Conservation (phyloP, 2,888 invertebrate species). For the Cybosia mesomella region DNA sequence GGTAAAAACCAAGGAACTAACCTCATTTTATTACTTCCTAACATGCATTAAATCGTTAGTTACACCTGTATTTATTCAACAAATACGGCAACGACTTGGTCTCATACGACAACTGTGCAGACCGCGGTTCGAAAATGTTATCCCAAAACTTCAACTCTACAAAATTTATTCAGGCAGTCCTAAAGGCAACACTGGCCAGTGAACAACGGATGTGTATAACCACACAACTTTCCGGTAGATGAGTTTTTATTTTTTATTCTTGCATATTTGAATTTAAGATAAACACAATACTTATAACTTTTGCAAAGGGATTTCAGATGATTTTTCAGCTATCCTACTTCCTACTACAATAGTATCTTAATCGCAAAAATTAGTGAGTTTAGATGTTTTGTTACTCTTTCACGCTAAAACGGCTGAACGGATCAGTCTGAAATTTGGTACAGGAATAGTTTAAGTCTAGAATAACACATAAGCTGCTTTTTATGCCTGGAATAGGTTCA, state of each 20-base stretch:
- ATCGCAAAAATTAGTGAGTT: too few species aligned
- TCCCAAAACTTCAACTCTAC: constrained; percentile 39
- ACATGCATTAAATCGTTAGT: background rate
- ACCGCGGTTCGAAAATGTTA: constrained; percentile 39
- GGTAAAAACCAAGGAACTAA: too few species aligned
- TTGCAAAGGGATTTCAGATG: too few species aligned
- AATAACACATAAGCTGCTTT: too few species aligned
- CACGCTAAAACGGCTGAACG: too few species aligned
- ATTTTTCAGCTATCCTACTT: too few species aligned
- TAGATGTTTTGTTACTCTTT: too few species aligned
- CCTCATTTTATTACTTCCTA: too few species aligned
- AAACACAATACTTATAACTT: background rate
- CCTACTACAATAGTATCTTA: too few species aligned
- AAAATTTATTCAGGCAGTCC: constrained; percentile 46
- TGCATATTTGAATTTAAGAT: constrained; percentile 4
- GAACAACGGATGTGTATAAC: constrained; percentile 1
- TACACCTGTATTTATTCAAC: background rate
- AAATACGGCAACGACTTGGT: background rate
- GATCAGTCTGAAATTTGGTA: too few species aligned
- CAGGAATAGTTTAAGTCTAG: too few species aligned
- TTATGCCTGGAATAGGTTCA: too few species aligned
- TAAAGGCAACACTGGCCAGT: constrained; percentile 29
- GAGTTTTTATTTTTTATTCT: background rate
- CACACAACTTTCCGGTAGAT: constrained; percentile 6
- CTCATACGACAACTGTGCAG: constrained; percentile 5